Evolutionary conservation across 2,888 invertebrate species (phyloP).

Genomic region (Rhamnusium bicolor): DNA sequence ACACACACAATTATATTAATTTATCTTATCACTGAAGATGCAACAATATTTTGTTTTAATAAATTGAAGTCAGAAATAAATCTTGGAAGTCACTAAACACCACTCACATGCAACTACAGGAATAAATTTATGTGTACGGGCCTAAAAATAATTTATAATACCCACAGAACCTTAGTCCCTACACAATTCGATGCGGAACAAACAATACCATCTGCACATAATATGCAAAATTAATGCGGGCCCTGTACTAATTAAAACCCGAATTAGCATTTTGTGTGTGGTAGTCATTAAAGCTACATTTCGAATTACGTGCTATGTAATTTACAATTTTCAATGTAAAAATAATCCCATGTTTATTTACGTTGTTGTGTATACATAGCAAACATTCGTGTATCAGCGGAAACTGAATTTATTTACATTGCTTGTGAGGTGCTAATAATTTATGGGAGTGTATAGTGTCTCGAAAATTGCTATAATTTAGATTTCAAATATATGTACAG

Average conservation of each 20-base stretch:
- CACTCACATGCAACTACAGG: no score
- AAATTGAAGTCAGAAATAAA: no score
- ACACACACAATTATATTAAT: no score
- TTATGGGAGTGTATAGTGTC: slow-evolving; percentile 13
- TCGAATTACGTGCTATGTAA: slow-evolving; percentile 5
- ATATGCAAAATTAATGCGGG: slow-evolving; percentile 3
- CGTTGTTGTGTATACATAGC: slow-evolving; percentile 7
- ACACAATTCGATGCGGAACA: slow-evolving; percentile 4
- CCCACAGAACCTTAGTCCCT: not conserved
- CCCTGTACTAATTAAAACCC: slow-evolving; percentile 3
- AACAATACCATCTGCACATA: slow-evolving; percentile 13
- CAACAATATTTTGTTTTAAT: no score
- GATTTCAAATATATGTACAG: not conserved
- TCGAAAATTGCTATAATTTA: not conserved
- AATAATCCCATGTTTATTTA: slow-evolving; percentile 27
- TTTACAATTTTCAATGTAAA: slow-evolving; percentile 27
- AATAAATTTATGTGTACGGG: no score
- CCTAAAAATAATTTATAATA: no score
- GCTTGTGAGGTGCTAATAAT: slow-evolving; percentile 23
- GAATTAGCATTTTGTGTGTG: slow-evolving; percentile 19
- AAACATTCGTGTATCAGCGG: slow-evolving; percentile 24
- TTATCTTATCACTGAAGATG: no score
- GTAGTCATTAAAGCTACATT: slow-evolving; percentile 13
- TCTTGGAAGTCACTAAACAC: no score
- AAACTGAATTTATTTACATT: slow-evolving; percentile 25